These are phyloP conservation scores for Sula dactylatra DNA, from an alignment of 2,113 vertebrate species.

Conservation along the genomic window DNA sequence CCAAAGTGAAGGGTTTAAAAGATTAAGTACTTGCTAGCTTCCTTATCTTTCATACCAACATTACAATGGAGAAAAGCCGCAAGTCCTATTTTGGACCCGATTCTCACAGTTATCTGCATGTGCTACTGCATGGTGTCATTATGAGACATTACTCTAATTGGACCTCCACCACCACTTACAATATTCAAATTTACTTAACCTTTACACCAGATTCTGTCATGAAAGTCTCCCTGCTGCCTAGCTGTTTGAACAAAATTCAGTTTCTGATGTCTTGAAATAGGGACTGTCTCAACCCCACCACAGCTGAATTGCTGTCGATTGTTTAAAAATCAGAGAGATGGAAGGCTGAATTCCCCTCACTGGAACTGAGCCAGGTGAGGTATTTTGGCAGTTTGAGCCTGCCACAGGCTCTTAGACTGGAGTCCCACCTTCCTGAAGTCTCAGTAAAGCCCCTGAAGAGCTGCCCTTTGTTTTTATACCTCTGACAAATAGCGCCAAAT, in stretches of 20 bases:
- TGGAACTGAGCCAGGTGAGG: neutral
- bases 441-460: neutral
- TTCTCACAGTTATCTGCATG: neutral
- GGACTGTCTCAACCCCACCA: neutral
- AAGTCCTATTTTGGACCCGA: neutral
- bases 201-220: neutral
- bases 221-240: neutral
- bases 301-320: constrained; percentile 12
- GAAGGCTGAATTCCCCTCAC: neutral
- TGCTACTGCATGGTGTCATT: neutral
- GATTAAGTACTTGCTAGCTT: neutral
- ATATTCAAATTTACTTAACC: neutral
- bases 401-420: neutral
- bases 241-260: neutral
- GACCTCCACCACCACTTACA: neutral
- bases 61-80: neutral
- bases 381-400: neutral
- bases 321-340: neutral
- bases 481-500: neutral
- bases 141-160: neutral
- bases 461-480: neutral
- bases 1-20: neutral
- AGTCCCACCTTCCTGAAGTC: neutral
- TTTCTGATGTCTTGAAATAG: constrained; percentile 3
- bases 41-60: neutral